These are phyloP conservation scores for Scytalopus superciliaris DNA, from an alignment of 2,113 vertebrate genomes.

Conservation along the genomic window DNA sequence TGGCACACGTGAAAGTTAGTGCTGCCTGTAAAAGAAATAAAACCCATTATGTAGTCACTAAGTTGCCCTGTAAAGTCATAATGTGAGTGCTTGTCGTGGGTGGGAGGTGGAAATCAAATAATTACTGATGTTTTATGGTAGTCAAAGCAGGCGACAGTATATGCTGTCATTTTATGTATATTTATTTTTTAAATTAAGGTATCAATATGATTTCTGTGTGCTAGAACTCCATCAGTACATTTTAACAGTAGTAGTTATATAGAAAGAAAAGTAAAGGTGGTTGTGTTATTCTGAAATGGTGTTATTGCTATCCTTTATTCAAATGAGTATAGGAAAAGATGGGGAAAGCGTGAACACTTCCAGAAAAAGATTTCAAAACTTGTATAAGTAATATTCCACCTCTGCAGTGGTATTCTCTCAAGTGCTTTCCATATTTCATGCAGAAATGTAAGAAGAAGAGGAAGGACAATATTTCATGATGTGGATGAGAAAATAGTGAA, in stretches of 20 bases:
- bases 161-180: not conserved
- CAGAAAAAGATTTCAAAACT: constrained; percentile 17
- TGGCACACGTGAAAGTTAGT: not conserved
- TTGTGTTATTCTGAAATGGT: not conserved
- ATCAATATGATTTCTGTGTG: not conserved
- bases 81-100: not conserved
- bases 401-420: not conserved
- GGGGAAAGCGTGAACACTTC: not conserved
- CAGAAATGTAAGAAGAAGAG: not conserved
- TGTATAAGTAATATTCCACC: not conserved
- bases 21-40: not conserved
- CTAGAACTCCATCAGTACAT: not conserved
- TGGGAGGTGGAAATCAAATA: not conserved
- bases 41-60: not conserved
- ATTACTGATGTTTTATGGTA: not conserved
- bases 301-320: not conserved
- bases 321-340: constrained; percentile 7
- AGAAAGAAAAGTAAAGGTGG: not conserved
- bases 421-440: not conserved
- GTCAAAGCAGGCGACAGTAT: not conserved
- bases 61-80: not conserved
- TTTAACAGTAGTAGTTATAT: not conserved
- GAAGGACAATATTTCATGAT: not conserved
- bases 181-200: not conserved
- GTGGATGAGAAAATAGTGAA: not conserved